A percentile compares a stretch with the other conserved stretches of the same genome.
Conservation (phyloP, 2,888 invertebrate species). For the Hylaea fasciaria region DNA sequence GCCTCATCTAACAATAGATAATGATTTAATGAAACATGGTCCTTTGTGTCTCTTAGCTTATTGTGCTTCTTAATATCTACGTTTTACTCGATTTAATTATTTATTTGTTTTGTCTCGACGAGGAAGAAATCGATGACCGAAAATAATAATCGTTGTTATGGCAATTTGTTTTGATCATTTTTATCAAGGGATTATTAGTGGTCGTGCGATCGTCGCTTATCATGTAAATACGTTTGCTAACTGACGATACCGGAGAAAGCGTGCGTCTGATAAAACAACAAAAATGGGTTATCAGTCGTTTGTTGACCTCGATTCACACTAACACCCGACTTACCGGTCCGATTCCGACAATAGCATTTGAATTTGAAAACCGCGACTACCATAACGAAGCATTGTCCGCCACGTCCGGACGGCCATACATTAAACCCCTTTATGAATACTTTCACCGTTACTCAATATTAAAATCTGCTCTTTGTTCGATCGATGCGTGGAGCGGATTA, state of each 20-base stretch:
- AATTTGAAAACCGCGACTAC: conserved; percentile 18
- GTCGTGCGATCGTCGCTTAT: conserved; percentile 27
- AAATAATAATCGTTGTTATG: background rate
- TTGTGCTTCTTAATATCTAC: conserved; percentile 18
- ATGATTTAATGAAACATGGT: background rate
- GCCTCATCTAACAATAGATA: background rate
- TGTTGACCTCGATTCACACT: conserved; percentile 35
- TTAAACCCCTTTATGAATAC: conserved; percentile 28
- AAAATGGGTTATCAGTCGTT: conserved; percentile 38
- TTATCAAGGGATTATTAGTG: conserved; percentile 29
- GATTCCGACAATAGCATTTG: conserved; percentile 8
- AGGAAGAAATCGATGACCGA: conserved; percentile 10
- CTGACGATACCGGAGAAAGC: conserved; percentile 31
- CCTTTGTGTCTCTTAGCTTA: conserved; percentile 11
- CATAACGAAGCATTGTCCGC: conserved; percentile 23
- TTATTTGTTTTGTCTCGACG: conserved; percentile 8
- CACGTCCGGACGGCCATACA: conserved; percentile 12
- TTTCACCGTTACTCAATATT: conserved; percentile 38
- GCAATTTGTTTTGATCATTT: conserved; percentile 16
- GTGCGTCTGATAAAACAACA: conserved; percentile 33
- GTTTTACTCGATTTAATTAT: conserved; percentile 5
- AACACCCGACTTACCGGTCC: conserved; percentile 7
- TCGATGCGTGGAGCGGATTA: conserved; percentile 21
- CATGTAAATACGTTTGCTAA: conserved; percentile 23
- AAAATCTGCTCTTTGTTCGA: conserved; percentile 33